A percentile compares a stretch with the other conserved stretches of the same genome.
Conservation (phyloP, 2,797 vertebrate species). For the Pteropus rufus region DNA sequence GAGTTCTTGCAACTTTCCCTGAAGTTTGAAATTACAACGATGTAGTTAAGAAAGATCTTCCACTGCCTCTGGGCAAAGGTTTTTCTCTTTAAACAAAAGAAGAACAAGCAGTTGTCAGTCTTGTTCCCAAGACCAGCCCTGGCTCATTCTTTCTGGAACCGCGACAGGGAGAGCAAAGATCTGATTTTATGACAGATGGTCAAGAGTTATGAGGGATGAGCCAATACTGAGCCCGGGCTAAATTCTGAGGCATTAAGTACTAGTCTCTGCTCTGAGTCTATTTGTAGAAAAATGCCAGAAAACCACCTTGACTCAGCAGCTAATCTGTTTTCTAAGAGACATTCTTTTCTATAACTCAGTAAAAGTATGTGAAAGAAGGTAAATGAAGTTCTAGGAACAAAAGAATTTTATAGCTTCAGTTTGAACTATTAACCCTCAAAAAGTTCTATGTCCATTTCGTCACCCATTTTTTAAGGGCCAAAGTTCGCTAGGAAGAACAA, state of each 20-base stretch:
- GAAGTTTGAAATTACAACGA: background rate
- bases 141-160: background rate
- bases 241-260: accelerated
- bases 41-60: background rate
- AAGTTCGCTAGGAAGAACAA: background rate
- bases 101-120: background rate
- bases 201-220: background rate
- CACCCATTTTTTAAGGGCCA: background rate
- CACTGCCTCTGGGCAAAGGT: background rate
- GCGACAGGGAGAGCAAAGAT: background rate
- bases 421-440: background rate
- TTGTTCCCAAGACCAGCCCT: background rate
- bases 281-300: background rate
- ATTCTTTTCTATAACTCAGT: background rate
- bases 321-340: background rate
- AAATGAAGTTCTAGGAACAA: background rate
- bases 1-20: background rate
- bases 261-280: background rate
- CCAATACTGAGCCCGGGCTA: background rate
- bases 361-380: background rate
- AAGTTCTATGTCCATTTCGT: background rate
- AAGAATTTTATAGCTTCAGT: background rate
- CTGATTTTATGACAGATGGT: background rate
- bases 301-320: background rate
- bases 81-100: background rate